A percentile compares a stretch with the other conserved stretches of the same genome.
phyloP scores from a whole-genome alignment of 2,113 vertebrate species.

The Zootoca vivipara region DNA sequence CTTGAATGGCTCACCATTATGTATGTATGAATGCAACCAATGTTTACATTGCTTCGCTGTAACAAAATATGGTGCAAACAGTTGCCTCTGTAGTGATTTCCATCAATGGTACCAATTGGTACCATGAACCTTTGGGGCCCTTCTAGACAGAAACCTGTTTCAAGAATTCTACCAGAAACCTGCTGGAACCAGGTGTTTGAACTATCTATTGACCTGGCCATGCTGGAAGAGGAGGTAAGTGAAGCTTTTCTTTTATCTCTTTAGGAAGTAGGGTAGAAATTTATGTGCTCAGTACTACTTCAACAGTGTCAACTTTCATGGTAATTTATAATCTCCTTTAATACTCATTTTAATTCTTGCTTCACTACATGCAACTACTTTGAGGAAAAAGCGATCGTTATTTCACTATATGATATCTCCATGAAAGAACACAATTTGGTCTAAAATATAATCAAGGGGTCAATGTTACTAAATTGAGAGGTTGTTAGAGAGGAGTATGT shows the following conservation, averaged over 20 bases:
- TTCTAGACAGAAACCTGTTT: too few species aligned
- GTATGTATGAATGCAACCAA: too few species aligned
- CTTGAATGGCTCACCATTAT: too few species aligned
- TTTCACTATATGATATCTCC: background rate
- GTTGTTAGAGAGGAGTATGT: conserved; percentile 22
- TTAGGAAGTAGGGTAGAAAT: too few species aligned
- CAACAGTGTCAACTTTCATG: too few species aligned
- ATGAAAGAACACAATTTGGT: conserved; percentile 66
- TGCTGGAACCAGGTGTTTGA: background rate
- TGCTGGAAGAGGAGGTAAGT: background rate
- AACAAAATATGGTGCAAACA: too few species aligned
- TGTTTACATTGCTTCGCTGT: too few species aligned
- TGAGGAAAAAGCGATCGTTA: fast-evolving
- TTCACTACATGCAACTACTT: conserved; percentile 15
- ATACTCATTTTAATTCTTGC: conserved; percentile 37
- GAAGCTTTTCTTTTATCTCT: too few species aligned
- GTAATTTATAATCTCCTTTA: conserved; percentile 29
- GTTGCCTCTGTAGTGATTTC: too few species aligned
- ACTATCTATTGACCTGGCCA: background rate
- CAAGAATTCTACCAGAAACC: background rate
- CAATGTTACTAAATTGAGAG: conserved; percentile 66
- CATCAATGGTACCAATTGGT: too few species aligned
- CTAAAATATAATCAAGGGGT: conserved; percentile 68
- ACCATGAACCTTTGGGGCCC: too few species aligned
- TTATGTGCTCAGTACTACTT: too few species aligned